Percentiles rank a stretch among this genome's conserved stretches.
Evolutionary conservation across 2,113 vertebrate species (phyloP).

Genomic region (Cichladusa arquata): DNA sequence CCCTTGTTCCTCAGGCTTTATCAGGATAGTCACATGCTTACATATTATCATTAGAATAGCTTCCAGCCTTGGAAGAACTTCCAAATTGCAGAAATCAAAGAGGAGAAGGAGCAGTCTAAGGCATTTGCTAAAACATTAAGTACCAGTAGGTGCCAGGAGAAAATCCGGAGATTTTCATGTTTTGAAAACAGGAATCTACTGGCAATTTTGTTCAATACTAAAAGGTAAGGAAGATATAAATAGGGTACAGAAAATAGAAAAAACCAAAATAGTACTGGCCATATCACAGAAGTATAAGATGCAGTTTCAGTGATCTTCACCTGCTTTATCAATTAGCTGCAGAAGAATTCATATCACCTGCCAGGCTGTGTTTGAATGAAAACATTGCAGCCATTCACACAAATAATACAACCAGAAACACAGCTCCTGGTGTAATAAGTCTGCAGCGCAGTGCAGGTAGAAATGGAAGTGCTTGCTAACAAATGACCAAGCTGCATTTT

Average conservation of each 20-base stretch:
- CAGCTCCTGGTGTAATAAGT: background rate
- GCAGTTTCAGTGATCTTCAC: background rate
- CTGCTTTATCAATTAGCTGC: background rate
- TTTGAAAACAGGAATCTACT: background rate
- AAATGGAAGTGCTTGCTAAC: background rate
- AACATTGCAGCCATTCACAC: background rate
- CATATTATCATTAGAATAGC: background rate
- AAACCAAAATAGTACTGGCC: fast-evolving
- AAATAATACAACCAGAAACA: background rate
- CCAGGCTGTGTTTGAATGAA: background rate
- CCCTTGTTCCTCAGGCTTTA: background rate
- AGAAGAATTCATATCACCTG: background rate
- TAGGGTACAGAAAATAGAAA: background rate
- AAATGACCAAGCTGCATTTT: too few species aligned
- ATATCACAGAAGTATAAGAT: background rate
- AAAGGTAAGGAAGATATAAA: background rate
- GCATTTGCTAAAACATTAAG: background rate
- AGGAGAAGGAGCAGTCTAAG: background rate
- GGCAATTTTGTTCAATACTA: background rate
- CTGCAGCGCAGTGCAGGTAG: background rate
- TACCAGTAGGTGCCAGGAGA: background rate
- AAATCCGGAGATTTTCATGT: background rate
- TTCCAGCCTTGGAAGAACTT: background rate
- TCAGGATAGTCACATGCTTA: background rate
- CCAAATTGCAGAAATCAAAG: background rate